Percentiles rank a stretch among this genome's conserved stretches.
Evolutionary conservation across 2,797 vertebrate species (phyloP).

Genomic region (Trichosurus vulpecula): DNA sequence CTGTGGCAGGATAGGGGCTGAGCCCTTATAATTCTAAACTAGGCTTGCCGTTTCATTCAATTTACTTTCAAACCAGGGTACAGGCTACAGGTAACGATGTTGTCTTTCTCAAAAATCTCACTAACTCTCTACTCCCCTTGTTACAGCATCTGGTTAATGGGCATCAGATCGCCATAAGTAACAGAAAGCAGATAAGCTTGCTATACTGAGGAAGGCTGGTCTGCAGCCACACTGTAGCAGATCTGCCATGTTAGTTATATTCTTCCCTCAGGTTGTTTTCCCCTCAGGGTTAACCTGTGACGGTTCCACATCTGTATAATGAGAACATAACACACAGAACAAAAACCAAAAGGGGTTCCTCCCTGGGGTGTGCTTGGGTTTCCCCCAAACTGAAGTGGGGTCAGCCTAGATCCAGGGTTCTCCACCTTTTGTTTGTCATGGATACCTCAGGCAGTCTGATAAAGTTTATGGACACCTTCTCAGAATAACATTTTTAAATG

Average conservation of each 20-base stretch:
- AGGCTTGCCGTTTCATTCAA: neutral
- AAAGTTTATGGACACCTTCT: neutral
- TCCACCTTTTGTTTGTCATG: neutral
- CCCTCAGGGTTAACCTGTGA: neutral
- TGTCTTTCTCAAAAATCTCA: neutral
- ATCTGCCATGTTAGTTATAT: fast-evolving
- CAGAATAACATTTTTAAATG: neutral
- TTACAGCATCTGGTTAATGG: neutral
- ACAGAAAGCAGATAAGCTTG: neutral
- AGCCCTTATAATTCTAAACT: neutral
- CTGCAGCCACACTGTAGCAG: neutral
- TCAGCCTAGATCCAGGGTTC: neutral
- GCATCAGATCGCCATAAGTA: neutral
- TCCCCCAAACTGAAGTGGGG: neutral
- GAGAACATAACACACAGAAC: neutral
- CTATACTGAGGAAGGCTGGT: neutral
- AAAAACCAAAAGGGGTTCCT: neutral
- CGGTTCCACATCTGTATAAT: neutral
- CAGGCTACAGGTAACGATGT: neutral
- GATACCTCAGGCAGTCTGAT: neutral
- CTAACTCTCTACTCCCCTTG: neutral
- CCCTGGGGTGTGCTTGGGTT: neutral
- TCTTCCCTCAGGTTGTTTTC: neutral
- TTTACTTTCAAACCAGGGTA: neutral
- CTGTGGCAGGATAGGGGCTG: neutral